Evolutionary conservation across 2,888 invertebrate species (phyloP).

Genomic region (Drosophila paranaensis): DNA sequence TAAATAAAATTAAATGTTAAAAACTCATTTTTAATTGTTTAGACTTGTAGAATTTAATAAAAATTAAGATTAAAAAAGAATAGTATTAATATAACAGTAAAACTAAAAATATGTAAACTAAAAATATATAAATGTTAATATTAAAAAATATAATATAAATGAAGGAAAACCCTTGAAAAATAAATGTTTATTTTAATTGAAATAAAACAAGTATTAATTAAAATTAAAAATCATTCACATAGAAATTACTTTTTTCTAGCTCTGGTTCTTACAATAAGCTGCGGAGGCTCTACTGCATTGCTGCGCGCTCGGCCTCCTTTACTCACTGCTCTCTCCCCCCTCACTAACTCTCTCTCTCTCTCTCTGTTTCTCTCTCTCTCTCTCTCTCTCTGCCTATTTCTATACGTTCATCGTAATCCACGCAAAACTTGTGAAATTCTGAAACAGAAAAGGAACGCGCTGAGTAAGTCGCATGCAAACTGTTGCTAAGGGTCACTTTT

Average conservation of each 20-base stretch:
- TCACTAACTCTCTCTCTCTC: not conserved
- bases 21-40: no score
- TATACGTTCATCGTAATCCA: conserved; percentile 31
- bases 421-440: conserved; percentile 41
- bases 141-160: no score
- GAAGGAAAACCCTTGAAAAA: no score
- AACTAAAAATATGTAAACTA: not conserved
- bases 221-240: not conserved
- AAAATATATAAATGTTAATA: not conserved
- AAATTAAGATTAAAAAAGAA: not conserved
- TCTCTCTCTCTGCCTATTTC: not conserved
- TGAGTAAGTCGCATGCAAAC: conserved; percentile 32
- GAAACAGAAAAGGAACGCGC: not conserved
- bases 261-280: not conserved
- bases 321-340: not conserved
- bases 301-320: not conserved
- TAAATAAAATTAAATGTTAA: no score
- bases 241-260: not conserved
- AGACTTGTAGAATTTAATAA: no score
- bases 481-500: conserved; percentile 28
- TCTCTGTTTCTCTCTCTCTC: not conserved
- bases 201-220: no score
- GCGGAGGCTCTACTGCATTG: not conserved
- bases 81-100: no score
- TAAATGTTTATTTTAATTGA: no score